phyloP scores from a whole-genome alignment of 2,113 vertebrate genomes.

The Falco punctatus region DNA sequence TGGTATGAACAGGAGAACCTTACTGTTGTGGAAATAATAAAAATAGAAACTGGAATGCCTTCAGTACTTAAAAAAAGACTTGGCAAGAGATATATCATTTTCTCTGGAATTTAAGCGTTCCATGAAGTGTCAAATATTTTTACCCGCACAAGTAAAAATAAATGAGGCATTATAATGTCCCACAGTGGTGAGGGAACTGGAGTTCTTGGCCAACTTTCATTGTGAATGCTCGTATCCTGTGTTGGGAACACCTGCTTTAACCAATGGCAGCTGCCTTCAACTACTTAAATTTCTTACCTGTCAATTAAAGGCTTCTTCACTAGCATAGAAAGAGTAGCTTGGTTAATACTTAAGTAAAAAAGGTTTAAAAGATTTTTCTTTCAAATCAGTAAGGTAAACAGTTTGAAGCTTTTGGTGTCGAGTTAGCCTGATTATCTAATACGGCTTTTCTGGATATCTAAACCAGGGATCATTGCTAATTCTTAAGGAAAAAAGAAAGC shows the following conservation, averaged over 20 bases:
- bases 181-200: rapidly evolving
- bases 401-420: background rate
- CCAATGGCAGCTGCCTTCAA: background rate
- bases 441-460: background rate
- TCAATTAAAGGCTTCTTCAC: background rate
- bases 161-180: background rate
- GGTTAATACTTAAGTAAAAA: background rate
- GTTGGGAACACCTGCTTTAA: background rate
- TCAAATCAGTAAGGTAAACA: background rate
- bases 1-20: background rate
- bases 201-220: background rate
- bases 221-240: background rate
- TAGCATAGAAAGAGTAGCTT: background rate
- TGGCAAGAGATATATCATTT: rapidly evolving
- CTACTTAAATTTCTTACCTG: background rate
- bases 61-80: background rate
- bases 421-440: background rate
- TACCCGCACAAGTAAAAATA: background rate
- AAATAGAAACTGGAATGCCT: background rate
- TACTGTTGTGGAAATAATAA: background rate
- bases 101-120: background rate
- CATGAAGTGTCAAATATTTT: background rate
- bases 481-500: background rate
- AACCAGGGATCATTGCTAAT: background rate
- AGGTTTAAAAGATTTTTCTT: background rate